Conservation (phyloP, 2,113 vertebrate genomes). For the Hypomesus transpacificus region DNA sequence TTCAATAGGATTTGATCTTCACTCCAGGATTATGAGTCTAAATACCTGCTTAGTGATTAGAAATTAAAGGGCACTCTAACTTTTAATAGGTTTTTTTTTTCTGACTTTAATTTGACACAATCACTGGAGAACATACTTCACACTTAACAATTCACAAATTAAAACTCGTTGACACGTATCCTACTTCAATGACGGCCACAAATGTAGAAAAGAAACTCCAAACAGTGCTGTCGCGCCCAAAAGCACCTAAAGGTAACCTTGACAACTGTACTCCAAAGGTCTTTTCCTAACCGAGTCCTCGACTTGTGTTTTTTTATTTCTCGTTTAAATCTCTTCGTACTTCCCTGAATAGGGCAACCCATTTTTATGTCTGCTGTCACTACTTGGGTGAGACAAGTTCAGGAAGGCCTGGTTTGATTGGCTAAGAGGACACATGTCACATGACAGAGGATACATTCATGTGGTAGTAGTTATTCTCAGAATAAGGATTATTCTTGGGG, state of each 20-base stretch:
- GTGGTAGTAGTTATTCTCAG: slow-evolving; percentile 10
- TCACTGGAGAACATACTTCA: too few relatives aligned
- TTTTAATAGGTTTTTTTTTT: too few relatives aligned
- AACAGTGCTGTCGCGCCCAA: neutral
- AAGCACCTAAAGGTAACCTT: slow-evolving; percentile 21
- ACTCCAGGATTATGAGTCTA: too few relatives aligned
- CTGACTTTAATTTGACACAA: too few relatives aligned
- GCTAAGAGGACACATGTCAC: slow-evolving; percentile 17
- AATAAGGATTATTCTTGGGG: neutral
- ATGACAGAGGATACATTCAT: slow-evolving; percentile 30
- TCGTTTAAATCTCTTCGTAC: slow-evolving; percentile 50
- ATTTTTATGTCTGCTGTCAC: slow-evolving; percentile 80
- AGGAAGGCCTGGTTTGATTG: slow-evolving; percentile 23
- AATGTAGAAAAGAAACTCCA: neutral
- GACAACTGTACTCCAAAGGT: slow-evolving; percentile 67
- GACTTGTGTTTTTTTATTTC: slow-evolving; percentile 15
- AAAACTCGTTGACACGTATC: too few relatives aligned
- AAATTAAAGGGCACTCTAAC: too few relatives aligned
- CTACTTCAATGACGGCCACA: too few relatives aligned
- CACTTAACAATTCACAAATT: too few relatives aligned
- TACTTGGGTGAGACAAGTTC: slow-evolving; percentile 30
- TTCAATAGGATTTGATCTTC: too few relatives aligned
- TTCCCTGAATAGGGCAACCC: slow-evolving; percentile 73
- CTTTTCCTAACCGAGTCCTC: slow-evolving; percentile 38
- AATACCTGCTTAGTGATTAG: too few relatives aligned